Evolutionary conservation across 2,888 invertebrate species (phyloP), one percentile per base, ranked within the genome.

Genomic region (Nudaria mundana): DNA sequence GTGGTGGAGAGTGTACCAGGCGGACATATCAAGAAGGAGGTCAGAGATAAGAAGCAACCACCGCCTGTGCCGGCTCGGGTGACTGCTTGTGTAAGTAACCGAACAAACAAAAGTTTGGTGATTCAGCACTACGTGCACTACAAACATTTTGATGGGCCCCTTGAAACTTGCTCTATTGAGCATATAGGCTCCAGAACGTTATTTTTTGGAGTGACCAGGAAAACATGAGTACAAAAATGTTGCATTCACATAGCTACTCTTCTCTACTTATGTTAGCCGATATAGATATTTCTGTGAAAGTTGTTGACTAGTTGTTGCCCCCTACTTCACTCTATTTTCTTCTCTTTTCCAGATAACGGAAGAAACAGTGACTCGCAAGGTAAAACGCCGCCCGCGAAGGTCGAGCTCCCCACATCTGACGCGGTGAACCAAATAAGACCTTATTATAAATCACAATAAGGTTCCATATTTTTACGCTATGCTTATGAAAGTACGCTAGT

Each of bases 331-430:
- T n/a, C n/a, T n/a, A n/a, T n/a, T n/a, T n/a, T n/a, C n/a, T n/a
- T n/a, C n/a, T n/a, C n/a, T n/a, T 23, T 64, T 68, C n/a, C 64
- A 81, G 80, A 58, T 75, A 32, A 66, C 72, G 3, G 75, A 75
- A 43, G 75, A 75, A 20, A 55, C 67, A 0, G 52, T 56, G 0
- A 51, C 62, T 0, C 61, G 66, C 1, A 74, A 68, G 29, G 54
- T 63, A 1, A 76, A 71, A 36, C 64, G 74, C 2, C 64, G 70
- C 7, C 40, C 52, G 0, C 67, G 72, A 2, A 63, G 68, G 4
- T 52, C 70, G 0, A 63, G 66, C 4, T 57, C 76, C 0, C 71
- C 71, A 1, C 66, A 61, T 28, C 59, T 57, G 37, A 46, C 66
- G 31, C 73, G 71, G 56, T 75, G 68, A 79, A 65, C 33, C 24